Conservation (phyloP, 2,888 invertebrate species). For the Odontothrips loti region DNA sequence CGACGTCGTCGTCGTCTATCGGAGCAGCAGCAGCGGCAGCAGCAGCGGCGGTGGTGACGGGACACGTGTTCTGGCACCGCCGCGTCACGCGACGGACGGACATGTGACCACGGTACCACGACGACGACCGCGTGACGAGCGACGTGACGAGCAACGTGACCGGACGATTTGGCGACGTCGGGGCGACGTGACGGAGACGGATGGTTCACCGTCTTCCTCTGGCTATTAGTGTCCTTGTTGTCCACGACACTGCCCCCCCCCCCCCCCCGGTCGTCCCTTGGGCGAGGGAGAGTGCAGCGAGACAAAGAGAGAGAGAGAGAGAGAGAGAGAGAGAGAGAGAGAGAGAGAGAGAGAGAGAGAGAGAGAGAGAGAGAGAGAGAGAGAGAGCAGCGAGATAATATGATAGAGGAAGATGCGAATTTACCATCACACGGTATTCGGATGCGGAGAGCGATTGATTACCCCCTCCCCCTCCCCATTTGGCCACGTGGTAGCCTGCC, state of each 20-base stretch:
- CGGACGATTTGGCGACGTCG: slow-evolving; percentile 12
- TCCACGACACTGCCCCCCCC: too few species aligned
- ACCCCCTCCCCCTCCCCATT: too few species aligned
- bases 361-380: too few species aligned
- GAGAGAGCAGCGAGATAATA: too few species aligned
- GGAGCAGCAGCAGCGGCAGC: not conserved
- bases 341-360: too few species aligned
- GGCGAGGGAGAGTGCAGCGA: too few species aligned
- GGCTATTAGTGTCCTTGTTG: not conserved
- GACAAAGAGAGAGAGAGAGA: too few species aligned
- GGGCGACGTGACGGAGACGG: slow-evolving; percentile 17
- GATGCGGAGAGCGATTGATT: too few species aligned
- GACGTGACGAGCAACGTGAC: not conserved
- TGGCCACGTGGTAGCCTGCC: not conserved
- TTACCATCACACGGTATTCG: too few species aligned
- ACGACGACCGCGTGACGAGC: not conserved
- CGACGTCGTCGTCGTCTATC: not conserved
- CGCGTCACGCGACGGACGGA: slow-evolving; percentile 14
- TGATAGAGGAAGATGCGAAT: too few species aligned
- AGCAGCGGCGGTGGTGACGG: not conserved
- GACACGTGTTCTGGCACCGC: slow-evolving; percentile 21
- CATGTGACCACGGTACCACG: not conserved
- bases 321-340: too few species aligned
- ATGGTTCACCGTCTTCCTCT: not conserved
- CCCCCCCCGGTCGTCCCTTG: too few species aligned